Percentiles rank a stretch among this genome's conserved stretches.
Conservation (phyloP, 2,888 invertebrate genomes). For the Idaea dimidiata region DNA sequence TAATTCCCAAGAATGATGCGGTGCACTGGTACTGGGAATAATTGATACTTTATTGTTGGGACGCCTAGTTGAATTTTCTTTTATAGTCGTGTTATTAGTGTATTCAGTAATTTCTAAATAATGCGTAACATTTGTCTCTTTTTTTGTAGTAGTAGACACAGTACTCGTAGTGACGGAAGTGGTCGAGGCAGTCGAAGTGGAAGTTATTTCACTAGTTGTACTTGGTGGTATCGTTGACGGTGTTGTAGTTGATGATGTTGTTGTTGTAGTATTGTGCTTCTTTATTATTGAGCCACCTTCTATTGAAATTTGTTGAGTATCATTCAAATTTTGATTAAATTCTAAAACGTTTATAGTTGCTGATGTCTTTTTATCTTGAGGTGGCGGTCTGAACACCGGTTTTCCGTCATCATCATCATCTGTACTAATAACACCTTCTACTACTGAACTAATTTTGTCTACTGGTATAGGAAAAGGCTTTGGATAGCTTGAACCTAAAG, state of each 20-base stretch:
- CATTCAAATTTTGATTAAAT: conserved; percentile 56
- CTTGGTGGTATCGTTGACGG: conserved; percentile 26
- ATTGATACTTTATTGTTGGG: conserved; percentile 74
- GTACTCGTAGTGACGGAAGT: conserved; percentile 24
- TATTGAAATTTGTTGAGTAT: conserved; percentile 63
- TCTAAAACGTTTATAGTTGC: conserved; percentile 64
- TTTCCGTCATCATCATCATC: conserved; percentile 62
- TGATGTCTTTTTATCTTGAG: conserved; percentile 74
- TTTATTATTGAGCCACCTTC: conserved; percentile 74
- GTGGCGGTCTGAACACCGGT: conserved; percentile 69
- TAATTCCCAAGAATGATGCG: conserved; percentile 80
- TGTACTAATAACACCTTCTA: conserved; percentile 48
- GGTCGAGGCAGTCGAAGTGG: conserved; percentile 29
- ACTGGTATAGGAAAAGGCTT: conserved; percentile 86
- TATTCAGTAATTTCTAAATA: conserved; percentile 23
- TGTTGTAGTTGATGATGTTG: conserved; percentile 29
- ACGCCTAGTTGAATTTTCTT: conserved; percentile 63
- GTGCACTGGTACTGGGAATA: conserved; percentile 64
- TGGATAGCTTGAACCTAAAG: conserved; percentile 81
- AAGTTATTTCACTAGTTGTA: conserved; percentile 28
- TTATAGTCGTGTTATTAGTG: conserved; percentile 34
- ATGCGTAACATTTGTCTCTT: conserved; percentile 29
- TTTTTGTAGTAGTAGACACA: conserved; percentile 23
- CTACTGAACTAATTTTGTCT: conserved; percentile 80
- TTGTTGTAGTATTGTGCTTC: conserved; percentile 48